phyloP scores from a whole-genome alignment of 2,797 vertebrate genomes.

The Urophycis tenuis region DNA sequence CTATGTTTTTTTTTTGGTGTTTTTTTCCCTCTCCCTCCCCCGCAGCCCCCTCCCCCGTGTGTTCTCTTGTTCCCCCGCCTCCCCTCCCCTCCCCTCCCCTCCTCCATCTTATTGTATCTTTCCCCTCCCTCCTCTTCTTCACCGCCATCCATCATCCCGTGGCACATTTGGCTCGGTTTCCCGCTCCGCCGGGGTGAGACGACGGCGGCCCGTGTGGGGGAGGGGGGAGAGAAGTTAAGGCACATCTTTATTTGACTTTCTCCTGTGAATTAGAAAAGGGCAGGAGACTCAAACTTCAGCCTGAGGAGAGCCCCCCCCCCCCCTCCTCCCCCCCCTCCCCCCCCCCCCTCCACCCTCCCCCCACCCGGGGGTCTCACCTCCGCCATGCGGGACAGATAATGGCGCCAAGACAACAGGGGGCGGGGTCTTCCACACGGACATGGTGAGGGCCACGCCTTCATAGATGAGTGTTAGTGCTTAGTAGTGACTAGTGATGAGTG shows the following conservation, averaged over 20 bases:
- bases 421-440: no score
- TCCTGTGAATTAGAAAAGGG: no score
- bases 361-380: no score
- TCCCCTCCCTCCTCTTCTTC: constrained; percentile 31
- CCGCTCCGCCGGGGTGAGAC: constrained; percentile 55
- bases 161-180: constrained; percentile 71
- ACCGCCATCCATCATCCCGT: constrained; percentile 73
- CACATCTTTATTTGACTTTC: no score
- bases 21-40: constrained; percentile 5
- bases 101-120: not conserved
- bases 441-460: no score
- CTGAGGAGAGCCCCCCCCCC: no score
- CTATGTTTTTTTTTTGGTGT: not conserved
- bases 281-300: constrained; percentile 4
- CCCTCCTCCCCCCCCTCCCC: no score
- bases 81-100: constrained; percentile 17
- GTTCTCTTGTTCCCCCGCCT: constrained; percentile 19
- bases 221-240: not conserved
- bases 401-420: no score
- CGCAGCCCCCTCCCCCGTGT: not conserved
- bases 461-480: no score
- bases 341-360: no score
- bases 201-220: not conserved
- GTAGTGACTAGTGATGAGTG: no score
- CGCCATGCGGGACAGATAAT: no score